These are phyloP conservation scores for Antrozous pallidus DNA, from an alignment of 2,797 vertebrate species.

Conservation along the genomic window DNA sequence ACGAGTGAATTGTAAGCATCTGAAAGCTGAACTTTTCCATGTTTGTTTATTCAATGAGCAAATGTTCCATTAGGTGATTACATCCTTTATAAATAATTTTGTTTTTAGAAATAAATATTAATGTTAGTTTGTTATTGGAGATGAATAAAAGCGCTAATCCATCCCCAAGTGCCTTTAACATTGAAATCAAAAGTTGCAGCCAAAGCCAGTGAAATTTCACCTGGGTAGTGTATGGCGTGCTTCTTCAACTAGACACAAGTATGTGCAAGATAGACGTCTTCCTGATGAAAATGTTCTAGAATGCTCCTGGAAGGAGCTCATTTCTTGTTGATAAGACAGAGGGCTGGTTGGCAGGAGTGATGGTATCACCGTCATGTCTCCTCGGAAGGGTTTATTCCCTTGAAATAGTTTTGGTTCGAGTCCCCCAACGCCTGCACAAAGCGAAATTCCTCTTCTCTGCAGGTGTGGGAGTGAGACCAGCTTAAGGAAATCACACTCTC, in stretches of 20 bases:
- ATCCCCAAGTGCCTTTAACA: not conserved
- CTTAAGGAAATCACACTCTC: not conserved
- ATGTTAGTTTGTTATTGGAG: constrained; percentile 41
- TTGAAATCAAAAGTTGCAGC: constrained; percentile 18
- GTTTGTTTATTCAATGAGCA: constrained; percentile 61
- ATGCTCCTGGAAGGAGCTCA: not conserved
- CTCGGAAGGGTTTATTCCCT: not conserved
- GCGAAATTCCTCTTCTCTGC: not conserved
- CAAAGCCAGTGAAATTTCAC: not conserved
- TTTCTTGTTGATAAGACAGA: not conserved
- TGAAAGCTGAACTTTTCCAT: constrained; percentile 19
- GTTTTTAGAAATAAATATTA: constrained; percentile 63
- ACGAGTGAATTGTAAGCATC: constrained; percentile 20
- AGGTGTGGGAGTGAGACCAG: not conserved
- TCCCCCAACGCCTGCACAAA: not conserved
- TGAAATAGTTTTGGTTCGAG: not conserved
- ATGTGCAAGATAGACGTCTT: not conserved
- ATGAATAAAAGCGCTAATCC: constrained; percentile 30
- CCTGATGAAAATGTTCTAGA: not conserved
- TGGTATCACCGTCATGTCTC: not conserved
- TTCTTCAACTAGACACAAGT: not conserved
- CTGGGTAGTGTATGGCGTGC: not conserved
- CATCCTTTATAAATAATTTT: constrained; percentile 67
- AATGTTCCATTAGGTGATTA: constrained; percentile 33
- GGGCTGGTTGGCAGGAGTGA: not conserved